Evolutionary conservation across 2,113 vertebrate species (phyloP), one percentile per base, ranked within the genome.

Genomic region (Entelurus aequoreus): DNA sequence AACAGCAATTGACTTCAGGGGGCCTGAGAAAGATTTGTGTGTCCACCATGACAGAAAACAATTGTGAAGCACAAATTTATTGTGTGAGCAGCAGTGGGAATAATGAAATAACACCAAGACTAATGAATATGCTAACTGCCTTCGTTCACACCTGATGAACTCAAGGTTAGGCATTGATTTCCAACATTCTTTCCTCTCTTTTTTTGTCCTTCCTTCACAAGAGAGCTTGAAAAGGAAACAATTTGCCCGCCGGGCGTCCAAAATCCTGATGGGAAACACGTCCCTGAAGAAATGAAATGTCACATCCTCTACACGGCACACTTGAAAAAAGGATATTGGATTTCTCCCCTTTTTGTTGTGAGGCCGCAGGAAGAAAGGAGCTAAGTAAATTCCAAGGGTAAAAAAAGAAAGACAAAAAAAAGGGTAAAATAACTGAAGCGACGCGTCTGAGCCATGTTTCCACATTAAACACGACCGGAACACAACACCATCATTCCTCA

Each of bases 241-340:
- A 44, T 74, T 80, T 78, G 44, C 65, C 60, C 68, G 21, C 51
- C 71, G 76, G 66, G 28, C 66, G 66, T 70, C 68, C 58, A 44
- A 73, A 40, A 66, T 56, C 63, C 28, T 21, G 35, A 55, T 35
- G 68, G 79, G 75, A 73, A 85, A 65, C 42, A 40, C 65, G 60
- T 74, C 80, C 78, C 68, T 66, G 46, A 76, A 77, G 78, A 82
- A 79, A 84, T 85, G 58, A 82, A 77, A 84, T 86, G 79, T 77
- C 83, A 76, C 75, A 76, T 79, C 60, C 74, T 68, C 71, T 59
- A 68, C 62, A 74, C 54, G 69, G 76, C 75, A 78, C 75, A 68
- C 66, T 85, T 42, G 15, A 78, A 86, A 66, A 71, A 62, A 63
- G 74, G 65, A 28, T 81, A 87, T 84, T 81, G 80, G 73, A 85